phyloP scores from a whole-genome alignment of 2,888 invertebrate genomes.

The Ommatoiulus sabulosus region DNA sequence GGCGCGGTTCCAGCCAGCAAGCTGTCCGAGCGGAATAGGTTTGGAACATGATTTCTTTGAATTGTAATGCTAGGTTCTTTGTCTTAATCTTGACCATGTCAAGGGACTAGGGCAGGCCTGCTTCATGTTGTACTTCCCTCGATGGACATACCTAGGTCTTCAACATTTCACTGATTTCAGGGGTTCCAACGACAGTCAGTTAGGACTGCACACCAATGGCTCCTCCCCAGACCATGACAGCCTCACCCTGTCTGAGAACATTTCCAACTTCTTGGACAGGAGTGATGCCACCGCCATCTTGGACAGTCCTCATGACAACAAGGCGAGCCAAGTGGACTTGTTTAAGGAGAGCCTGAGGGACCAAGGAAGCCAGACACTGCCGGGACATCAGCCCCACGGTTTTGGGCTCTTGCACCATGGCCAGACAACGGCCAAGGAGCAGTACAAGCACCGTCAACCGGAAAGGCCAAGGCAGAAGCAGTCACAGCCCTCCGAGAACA shows the following conservation, averaged over 20 bases:
- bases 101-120: too few relatives aligned
- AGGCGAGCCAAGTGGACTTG: slow-evolving; percentile 54
- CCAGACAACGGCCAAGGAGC: slow-evolving; percentile 44
- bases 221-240: slow-evolving; percentile 61
- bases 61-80: too few relatives aligned
- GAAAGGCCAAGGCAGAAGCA: not conserved
- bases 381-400: not conserved
- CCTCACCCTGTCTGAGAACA: slow-evolving; percentile 61
- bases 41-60: too few relatives aligned
- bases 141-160: too few relatives aligned
- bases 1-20: slow-evolving; percentile 86
- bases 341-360: slow-evolving; percentile 31
- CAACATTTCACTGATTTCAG: too few relatives aligned
- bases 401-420: slow-evolving; percentile 51
- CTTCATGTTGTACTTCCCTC: too few relatives aligned
- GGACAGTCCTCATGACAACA: slow-evolving; percentile 54
- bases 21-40: slow-evolving; percentile 67
- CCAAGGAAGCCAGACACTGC: slow-evolving; percentile 53
- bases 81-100: too few relatives aligned
- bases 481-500: not conserved
- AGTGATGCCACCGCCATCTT: not conserved
- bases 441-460: slow-evolving; percentile 1
- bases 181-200: slow-evolving; percentile 41
- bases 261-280: slow-evolving; percentile 57
- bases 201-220: slow-evolving; percentile 46